Conservation (phyloP, 1,140 invertebrate genomes). For the Pachyrhynchus sulphureomaculatus region DNA sequence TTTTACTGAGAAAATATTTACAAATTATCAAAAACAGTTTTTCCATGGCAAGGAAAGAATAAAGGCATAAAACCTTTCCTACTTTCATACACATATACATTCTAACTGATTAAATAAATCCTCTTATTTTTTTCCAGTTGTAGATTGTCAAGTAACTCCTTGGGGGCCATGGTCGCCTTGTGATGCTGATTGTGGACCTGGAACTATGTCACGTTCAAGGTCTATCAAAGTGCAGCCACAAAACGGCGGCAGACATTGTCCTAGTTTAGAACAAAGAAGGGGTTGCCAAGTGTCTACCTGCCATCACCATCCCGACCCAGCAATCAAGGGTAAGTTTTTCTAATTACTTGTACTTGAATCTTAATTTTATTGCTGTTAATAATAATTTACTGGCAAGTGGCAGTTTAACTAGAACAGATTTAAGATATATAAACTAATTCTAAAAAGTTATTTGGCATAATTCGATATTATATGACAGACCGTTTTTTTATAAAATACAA, state of each 20-base stretch:
- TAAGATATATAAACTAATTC: too few species aligned
- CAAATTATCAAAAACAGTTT: too few species aligned
- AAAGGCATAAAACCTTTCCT: too few species aligned
- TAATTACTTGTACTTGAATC: too few species aligned
- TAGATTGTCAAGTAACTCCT: slow-evolving; percentile 74
- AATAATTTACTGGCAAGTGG: too few species aligned
- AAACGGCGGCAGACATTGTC: slow-evolving; percentile 76
- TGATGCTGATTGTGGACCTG: slow-evolving; percentile 72
- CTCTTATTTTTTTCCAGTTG: slow-evolving; percentile 59
- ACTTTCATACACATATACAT: not conserved
- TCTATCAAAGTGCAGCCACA: slow-evolving; percentile 61
- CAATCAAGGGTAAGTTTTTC: slow-evolving; percentile 67
- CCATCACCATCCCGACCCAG: slow-evolving; percentile 65
- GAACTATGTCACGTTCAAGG: slow-evolving; percentile 69
- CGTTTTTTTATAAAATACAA: too few species aligned
- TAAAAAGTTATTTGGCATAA: too few species aligned
- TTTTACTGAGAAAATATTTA: too few species aligned
- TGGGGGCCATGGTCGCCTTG: slow-evolving; percentile 78
- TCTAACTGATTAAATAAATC: not conserved
- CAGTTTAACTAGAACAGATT: too few species aligned
- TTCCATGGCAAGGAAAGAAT: too few species aligned
- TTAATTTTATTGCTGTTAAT: too few species aligned
- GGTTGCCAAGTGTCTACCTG: slow-evolving; percentile 72
- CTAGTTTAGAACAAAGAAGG: slow-evolving; percentile 68
- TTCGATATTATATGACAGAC: too few species aligned